Base-by-base conservation (phyloP, 2,113 vertebrate genomes). In the Spea bombifrons region DNA sequence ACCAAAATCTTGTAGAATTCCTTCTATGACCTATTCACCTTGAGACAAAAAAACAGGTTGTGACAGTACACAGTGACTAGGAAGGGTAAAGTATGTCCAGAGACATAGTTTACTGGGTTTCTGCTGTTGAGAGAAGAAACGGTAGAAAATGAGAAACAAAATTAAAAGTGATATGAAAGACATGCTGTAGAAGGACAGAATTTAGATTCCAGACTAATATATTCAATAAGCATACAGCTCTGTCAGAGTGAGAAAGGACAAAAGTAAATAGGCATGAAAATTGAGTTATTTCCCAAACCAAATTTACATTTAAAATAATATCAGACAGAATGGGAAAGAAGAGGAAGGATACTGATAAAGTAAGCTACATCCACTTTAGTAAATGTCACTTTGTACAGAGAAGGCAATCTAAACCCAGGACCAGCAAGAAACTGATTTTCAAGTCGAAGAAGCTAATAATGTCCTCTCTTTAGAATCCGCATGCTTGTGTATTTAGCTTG, bases 251-350 rank as follows among this genome's bases (percentile, higher is more conserved):
- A 57, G 13, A 71, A 78, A 78, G 68, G 76, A 78, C 68, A 77
- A 70, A 78, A 78, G 57, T 69, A 78, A 78, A 78, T 71, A 78
- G 57, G 45, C 68, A 78, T 78, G 57, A 65, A 65, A 78, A 71
- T 71, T 78, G 16, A 71, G 76, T 78, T 78, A 78, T 71, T 78
- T 78, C 76, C 59, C 46, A 78, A 78, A 63, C 55, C 57, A 78
- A 63, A 78, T 78, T 78, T 78, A 78, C 76, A 78, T 71, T 78
- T 71, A 50, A 78, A 71, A 71, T 78, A 65, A 71, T 71, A 71
- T 78, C 59, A 5, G 30, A 10, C 10, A 48, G 57, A 78, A 78
- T 64, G 76, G 67, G 65, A 65, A 61, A 52, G 30, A 30, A 30
- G 30, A 55, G 74, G 68, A 52, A 65, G 57, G 68, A 71, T 63